Percentiles rank a stretch among this genome's conserved stretches.
Evolutionary conservation across 2,797 vertebrate genomes (phyloP).

Genomic region (Anguilla anguilla): DNA sequence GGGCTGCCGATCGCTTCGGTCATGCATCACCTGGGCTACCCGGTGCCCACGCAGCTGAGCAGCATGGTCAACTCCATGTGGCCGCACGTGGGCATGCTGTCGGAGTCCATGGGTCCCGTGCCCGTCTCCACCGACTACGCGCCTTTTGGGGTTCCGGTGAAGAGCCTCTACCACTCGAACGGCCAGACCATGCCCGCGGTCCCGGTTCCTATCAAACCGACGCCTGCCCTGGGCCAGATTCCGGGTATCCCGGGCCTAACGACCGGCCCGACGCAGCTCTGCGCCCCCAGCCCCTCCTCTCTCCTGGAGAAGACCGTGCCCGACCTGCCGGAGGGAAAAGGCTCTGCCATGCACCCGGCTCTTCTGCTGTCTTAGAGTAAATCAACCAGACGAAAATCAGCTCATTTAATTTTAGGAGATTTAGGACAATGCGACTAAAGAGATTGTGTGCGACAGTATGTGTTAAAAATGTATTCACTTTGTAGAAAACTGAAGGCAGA

Average conservation of each 20-base stretch:
- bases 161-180: conserved; percentile 86
- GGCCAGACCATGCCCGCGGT: conserved; percentile 86
- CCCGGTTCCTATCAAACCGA: conserved; percentile 92
- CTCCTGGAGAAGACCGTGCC: conserved; percentile 75
- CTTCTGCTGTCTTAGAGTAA: conserved; percentile 76
- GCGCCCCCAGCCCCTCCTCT: conserved; percentile 65
- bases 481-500: conserved; percentile 15
- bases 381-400: neutral
- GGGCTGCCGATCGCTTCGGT: conserved; percentile 91
- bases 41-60: conserved; percentile 86
- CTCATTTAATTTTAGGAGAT: neutral
- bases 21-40: conserved; percentile 96
- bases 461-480: conserved; percentile 2
- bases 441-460: neutral
- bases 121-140: conserved; percentile 84
- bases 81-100: conserved; percentile 91
- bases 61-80: conserved; percentile 91
- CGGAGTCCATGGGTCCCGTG: conserved; percentile 81
- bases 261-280: conserved; percentile 71
- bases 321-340: conserved; percentile 78
- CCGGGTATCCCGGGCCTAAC: conserved; percentile 74
- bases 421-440: conserved; percentile 9
- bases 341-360: conserved; percentile 80
- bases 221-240: conserved; percentile 77
- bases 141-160: conserved; percentile 87